Base-by-base conservation (phyloP, 2,797 vertebrate species). In the Holocentrus rufus region DNA sequence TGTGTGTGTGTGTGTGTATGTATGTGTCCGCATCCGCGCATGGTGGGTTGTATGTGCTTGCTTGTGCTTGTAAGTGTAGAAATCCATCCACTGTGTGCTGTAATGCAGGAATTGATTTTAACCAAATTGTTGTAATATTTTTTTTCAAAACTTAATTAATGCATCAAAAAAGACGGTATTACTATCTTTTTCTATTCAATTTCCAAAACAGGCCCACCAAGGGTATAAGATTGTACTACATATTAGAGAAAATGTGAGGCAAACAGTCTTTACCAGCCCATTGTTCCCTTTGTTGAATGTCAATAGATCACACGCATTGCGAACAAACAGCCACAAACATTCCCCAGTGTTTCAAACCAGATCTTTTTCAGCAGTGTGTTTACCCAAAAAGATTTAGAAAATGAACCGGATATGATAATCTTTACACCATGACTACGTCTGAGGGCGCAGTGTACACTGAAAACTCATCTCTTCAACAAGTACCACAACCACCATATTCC, bases 331-430 rank as follows among this genome's bases (percentile, higher is more conserved):
- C 46, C 27, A 25, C 30, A 60, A 63, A 70, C 36, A 65, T 46
- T 50, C 44, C 14, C 9, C 61, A 30, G 9, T 18, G 13, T 60
- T 77, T 72, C 56, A 66, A 39, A 65, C 25, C 71, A 44, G 20
- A 18, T 55, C 56, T 59, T 59, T 3, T 53, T 72, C 49, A 30
- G 50, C 64, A 9, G 17, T 3, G 25, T 22, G 22, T 65, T 72
- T 34, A 52, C 30, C 39, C 54, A 22, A 18, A 27, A 63, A 46
- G 22, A 44, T 62, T 52, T 15, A 22, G 18, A 52, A 64, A 61
- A 76, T 72, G 71, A 82, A 63, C 73, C 72, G 59, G 69, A 67
- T 74, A 23, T 58, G 74, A 69, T 82, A 18, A 66, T 30, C 7
- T 25, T 34, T 54, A 65, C 65, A 63, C 49, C 79, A 8, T 72